A percentile compares a stretch with the other conserved stretches of the same genome.
Evolutionary conservation across 1,140 invertebrate species (phyloP).

Genomic region (Adoxophyes honmai): DNA sequence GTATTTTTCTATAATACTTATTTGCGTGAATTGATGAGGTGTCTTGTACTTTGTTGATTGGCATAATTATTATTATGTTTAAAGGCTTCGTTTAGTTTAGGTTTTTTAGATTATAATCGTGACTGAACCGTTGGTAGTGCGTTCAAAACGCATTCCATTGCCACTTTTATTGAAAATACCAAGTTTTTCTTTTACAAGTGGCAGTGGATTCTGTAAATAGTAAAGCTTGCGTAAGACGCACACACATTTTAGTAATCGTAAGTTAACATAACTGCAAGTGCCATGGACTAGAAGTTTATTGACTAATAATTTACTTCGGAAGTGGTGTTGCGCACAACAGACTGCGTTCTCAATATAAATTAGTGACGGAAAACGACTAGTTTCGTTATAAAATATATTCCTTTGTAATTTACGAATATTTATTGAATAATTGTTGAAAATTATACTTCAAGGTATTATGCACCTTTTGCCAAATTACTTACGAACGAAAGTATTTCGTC

Average conservation of each 20-base stretch:
- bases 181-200: constrained; percentile 21
- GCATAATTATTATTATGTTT: background rate
- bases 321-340: constrained; percentile 43
- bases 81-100: constrained; percentile 10
- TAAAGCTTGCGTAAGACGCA: constrained; percentile 52
- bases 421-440: constrained; percentile 10
- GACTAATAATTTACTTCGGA: constrained; percentile 45
- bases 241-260: constrained; percentile 32
- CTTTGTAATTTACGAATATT: constrained; percentile 24
- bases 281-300: constrained; percentile 51
- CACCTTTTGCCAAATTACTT: too few relatives aligned
- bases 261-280: constrained; percentile 43
- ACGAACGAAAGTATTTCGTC: too few relatives aligned
- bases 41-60: too few relatives aligned
- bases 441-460: too few relatives aligned
- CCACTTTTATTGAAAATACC: constrained; percentile 28
- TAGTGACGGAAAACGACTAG: too few relatives aligned
- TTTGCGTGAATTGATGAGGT: too few relatives aligned
- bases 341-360: constrained; percentile 38
- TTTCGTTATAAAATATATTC: too few relatives aligned
- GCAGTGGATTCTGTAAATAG: constrained; percentile 49
- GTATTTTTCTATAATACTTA: too few relatives aligned
- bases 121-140: constrained; percentile 42
- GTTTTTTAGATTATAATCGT: constrained; percentile 23
- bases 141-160: constrained; percentile 53